phyloP scores from a whole-genome alignment of 2,888 invertebrate genomes.

The Acanthosepion pharaonis region DNA sequence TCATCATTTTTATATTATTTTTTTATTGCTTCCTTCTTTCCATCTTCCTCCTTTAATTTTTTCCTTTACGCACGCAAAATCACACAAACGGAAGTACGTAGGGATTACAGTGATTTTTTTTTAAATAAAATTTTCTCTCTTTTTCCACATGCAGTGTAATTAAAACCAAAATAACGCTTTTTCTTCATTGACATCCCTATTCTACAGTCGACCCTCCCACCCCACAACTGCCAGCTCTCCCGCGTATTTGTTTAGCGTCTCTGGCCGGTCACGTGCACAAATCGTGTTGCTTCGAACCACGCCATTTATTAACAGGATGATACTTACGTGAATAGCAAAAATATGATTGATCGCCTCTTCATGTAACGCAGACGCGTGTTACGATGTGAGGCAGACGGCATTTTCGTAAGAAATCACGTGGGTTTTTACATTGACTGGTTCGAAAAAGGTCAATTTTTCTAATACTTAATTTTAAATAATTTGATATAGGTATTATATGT shows the following conservation, averaged over 20 bases:
- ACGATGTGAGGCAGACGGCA: not conserved
- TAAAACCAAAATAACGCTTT: not conserved
- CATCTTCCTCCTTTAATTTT: accelerated
- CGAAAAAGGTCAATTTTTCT: too few species aligned
- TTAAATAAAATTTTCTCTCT: not conserved
- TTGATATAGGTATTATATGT: too few species aligned
- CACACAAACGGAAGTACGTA: not conserved
- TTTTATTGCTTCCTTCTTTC: not conserved
- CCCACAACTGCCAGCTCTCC: not conserved
- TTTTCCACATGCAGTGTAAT: not conserved
- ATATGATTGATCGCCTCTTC: not conserved
- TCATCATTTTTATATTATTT: not conserved
- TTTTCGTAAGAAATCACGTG: not conserved
- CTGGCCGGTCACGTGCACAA: not conserved
- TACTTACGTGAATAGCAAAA: not conserved
- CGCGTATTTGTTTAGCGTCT: not conserved
- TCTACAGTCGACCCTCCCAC: not conserved
- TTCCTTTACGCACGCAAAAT: not conserved
- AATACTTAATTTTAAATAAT: too few species aligned
- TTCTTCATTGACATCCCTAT: not conserved
- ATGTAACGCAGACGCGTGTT: not conserved
- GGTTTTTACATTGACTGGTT: not conserved
- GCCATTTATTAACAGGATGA: not conserved
- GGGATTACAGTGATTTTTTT: not conserved
- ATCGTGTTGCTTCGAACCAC: not conserved